Conservation (phyloP, 2,797 vertebrate genomes). For the Onychomys leucogaster region DNA sequence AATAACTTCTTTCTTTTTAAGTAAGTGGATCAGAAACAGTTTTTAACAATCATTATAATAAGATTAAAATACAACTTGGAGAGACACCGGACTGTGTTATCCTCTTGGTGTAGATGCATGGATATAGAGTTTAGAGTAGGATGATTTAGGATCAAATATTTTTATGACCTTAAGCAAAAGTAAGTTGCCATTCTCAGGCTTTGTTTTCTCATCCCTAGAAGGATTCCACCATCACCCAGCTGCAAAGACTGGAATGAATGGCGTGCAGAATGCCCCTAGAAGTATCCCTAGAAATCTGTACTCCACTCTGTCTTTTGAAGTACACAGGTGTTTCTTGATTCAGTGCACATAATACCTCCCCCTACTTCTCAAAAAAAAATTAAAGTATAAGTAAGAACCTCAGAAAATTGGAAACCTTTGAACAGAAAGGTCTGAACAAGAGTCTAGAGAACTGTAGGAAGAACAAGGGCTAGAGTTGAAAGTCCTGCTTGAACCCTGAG, state of each 20-base stretch:
- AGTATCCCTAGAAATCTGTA: background rate
- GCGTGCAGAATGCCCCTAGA: background rate
- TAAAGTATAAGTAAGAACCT: background rate
- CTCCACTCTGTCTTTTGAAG: background rate
- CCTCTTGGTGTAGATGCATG: background rate
- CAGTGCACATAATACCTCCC: background rate
- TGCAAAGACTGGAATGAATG: background rate
- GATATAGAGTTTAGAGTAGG: background rate
- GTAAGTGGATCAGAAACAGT: constrained; percentile 5
- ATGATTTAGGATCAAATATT: background rate
- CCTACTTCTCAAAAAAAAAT: background rate
- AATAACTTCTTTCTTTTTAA: constrained; percentile 32
- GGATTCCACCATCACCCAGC: background rate
- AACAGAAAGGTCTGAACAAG: background rate
- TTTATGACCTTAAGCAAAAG: background rate
- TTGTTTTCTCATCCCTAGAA: constrained; percentile 15
- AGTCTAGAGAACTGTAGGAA: background rate
- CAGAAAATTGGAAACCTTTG: constrained; percentile 19
- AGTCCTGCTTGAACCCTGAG: background rate
- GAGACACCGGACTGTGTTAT: background rate
- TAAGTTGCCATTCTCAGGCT: background rate
- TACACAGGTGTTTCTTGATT: background rate
- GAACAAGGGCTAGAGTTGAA: background rate
- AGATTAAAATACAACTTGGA: constrained; percentile 16
- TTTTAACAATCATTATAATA: background rate